These are phyloP conservation scores for Noctua fimbriata DNA, from an alignment of 2,888 invertebrate genomes.

Conservation along the genomic window DNA sequence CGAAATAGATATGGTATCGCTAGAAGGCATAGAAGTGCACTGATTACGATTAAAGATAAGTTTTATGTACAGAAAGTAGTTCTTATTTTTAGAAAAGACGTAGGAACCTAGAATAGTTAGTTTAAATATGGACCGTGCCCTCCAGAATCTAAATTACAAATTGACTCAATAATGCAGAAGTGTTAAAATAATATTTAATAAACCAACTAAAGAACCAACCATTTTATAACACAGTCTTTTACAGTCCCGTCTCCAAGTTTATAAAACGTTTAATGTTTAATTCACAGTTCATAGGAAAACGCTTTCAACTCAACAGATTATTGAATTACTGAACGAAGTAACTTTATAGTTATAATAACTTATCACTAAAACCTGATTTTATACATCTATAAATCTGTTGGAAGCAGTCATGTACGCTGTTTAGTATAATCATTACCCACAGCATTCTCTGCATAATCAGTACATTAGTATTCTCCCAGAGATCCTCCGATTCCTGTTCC, in stretches of 20 bases:
- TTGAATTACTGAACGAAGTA: slow-evolving; percentile 5
- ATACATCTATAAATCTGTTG: slow-evolving; percentile 44
- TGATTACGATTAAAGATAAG: slow-evolving; percentile 19
- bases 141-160: not conserved
- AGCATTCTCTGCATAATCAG: slow-evolving; percentile 44
- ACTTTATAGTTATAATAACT: slow-evolving; percentile 31
- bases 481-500: slow-evolving; percentile 36
- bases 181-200: slow-evolving; percentile 26
- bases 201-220: slow-evolving; percentile 1
- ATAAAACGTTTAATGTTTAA: slow-evolving; percentile 30
- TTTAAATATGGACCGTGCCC: not conserved
- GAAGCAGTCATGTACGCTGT: slow-evolving; percentile 24
- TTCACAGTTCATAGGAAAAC: slow-evolving; percentile 10
- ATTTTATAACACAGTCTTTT: slow-evolving; percentile 16
- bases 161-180: slow-evolving; percentile 2
- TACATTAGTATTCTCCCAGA: slow-evolving; percentile 49
- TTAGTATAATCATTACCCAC: slow-evolving; percentile 36
- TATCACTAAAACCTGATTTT: slow-evolving; percentile 31
- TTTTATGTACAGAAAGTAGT: not conserved
- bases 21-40: slow-evolving; percentile 2
- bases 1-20: not conserved
- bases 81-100: not conserved
- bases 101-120: not conserved
- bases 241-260: slow-evolving; percentile 19
- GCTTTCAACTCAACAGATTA: not conserved